Evolutionary conservation across 1,140 invertebrate species (phyloP).

Genomic region (Zophobas atratus): DNA sequence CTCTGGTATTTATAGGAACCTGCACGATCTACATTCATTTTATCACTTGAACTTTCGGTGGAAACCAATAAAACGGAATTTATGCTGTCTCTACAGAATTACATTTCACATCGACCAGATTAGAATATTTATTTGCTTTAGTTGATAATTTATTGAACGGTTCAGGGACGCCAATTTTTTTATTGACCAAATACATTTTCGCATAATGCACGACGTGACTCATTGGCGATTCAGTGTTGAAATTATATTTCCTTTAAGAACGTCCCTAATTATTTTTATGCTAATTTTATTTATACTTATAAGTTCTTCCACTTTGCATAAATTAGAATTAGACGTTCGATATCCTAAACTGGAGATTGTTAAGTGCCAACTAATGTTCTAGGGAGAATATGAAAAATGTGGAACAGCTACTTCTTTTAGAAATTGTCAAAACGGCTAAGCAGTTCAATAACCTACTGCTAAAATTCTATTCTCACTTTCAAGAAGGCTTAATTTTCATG

Average conservation of each 20-base stretch:
- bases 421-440: slow-evolving; percentile 12
- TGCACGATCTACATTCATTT: slow-evolving; percentile 1
- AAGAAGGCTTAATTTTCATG: too few species aligned
- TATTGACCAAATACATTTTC: background rate
- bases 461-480: too few species aligned
- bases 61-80: slow-evolving; percentile 23
- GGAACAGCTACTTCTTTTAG: background rate
- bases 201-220: background rate
- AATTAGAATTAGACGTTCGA: background rate
- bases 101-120: slow-evolving; percentile 10
- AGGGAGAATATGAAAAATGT: too few species aligned
- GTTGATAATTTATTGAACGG: slow-evolving; percentile 19
- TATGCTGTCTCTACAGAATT: slow-evolving; percentile 16
- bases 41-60: slow-evolving; percentile 15
- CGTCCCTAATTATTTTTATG: slow-evolving; percentile 26
- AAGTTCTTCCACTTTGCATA: slow-evolving; percentile 8
- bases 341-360: background rate
- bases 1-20: slow-evolving; percentile 17
- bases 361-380: too few species aligned
- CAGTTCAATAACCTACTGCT: too few species aligned
- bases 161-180: slow-evolving; percentile 10
- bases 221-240: background rate
- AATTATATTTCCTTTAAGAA: slow-evolving; percentile 8
- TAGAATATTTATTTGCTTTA: slow-evolving; percentile 23
- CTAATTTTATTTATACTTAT: slow-evolving; percentile 15